Evolutionary conservation across 2,888 invertebrate species (phyloP).

Genomic region (Petrolisthes cinctipes): DNA sequence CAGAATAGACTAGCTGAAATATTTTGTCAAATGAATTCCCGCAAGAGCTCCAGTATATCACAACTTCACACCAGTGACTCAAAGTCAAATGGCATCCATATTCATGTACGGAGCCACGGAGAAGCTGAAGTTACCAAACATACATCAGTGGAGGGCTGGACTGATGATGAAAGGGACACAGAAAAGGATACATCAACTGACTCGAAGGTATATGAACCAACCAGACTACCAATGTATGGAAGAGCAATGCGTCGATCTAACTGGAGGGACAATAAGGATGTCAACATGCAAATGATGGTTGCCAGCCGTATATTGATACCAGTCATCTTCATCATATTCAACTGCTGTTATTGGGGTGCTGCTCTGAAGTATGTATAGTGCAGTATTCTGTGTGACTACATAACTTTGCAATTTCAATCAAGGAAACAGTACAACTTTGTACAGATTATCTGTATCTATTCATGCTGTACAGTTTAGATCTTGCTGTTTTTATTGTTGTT

Average conservation of each 20-base stretch:
- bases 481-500: too few species aligned
- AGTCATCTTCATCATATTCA: constrained; percentile 57
- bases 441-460: too few species aligned
- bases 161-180: not conserved
- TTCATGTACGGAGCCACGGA: not conserved
- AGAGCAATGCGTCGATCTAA: constrained; percentile 19
- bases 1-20: too few species aligned
- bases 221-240: constrained; percentile 18
- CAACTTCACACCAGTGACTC: too few species aligned
- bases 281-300: constrained; percentile 38
- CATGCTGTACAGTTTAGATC: too few species aligned
- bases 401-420: too few species aligned
- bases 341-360: constrained; percentile 55
- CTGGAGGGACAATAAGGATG: constrained; percentile 33
- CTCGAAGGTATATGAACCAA: not conserved
- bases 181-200: not conserved
- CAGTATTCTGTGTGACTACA: too few species aligned
- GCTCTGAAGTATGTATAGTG: constrained; percentile 47
- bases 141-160: not conserved
- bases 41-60: too few species aligned
- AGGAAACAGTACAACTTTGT: too few species aligned
- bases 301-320: constrained; percentile 54
- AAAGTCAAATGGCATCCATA: not conserved
- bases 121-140: not conserved
- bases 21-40: too few species aligned